phyloP scores from a whole-genome alignment of 1,140 invertebrate species.

The Penaeus vannamei region DNA sequence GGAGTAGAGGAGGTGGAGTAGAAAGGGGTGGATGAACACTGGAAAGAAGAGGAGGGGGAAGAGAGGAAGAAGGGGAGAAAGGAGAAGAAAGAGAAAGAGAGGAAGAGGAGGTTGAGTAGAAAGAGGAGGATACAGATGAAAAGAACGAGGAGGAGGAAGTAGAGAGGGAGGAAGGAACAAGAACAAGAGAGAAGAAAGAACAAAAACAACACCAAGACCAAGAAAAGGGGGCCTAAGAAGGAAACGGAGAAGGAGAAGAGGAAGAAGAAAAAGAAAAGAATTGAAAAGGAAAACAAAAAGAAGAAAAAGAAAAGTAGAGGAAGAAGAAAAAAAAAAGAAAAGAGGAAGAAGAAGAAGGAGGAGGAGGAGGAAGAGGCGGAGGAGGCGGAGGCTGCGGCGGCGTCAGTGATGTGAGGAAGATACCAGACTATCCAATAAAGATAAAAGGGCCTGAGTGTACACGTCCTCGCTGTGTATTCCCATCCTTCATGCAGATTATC shows the following conservation, averaged over 20 bases:
- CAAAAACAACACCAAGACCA: too few species aligned
- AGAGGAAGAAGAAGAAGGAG: neutral
- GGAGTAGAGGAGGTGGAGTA: neutral
- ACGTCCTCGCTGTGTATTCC: constrained; percentile 13
- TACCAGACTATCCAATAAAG: constrained; percentile 44
- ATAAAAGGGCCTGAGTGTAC: constrained; percentile 34
- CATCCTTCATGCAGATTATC: constrained; percentile 51
- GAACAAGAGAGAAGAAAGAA: too few species aligned
- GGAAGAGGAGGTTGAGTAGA: neutral
- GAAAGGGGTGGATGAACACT: neutral
- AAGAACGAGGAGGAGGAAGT: too few species aligned
- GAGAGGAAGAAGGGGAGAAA: neutral
- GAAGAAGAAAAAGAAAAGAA: neutral
- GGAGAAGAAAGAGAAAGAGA: neutral
- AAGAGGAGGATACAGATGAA: too few species aligned
- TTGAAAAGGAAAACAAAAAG: neutral
- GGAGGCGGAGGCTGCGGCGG: neutral
- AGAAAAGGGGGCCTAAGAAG: too few species aligned
- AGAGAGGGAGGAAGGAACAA: too few species aligned
- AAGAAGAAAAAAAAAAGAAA: neutral
- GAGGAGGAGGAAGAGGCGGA: neutral
- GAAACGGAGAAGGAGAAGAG: neutral
- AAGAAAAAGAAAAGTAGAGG: neutral
- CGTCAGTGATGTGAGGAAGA: neutral
- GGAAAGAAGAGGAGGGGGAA: too few species aligned